A percentile compares a stretch with the other conserved stretches of the same genome.
Conservation (phyloP, 53 echinoderm and acorn worm species). For the Mesocentrotus franciscanus region DNA sequence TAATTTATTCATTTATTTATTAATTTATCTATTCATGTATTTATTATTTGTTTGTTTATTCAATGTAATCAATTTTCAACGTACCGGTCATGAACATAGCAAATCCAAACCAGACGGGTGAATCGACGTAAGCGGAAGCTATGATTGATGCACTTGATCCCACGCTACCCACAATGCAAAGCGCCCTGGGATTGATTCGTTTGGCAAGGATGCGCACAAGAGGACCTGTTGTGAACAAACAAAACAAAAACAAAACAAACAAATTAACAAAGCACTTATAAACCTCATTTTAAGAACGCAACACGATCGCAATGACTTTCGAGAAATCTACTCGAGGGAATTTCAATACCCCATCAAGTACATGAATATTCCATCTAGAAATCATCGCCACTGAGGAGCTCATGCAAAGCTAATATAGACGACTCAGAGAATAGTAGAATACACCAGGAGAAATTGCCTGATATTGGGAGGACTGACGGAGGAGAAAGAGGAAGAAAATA, state of each 20-base stretch:
- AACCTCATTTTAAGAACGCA: not conserved
- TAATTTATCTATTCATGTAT: not conserved
- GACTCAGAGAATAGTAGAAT: no score
- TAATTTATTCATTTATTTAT: not conserved
- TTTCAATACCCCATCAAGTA: no score
- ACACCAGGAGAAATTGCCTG: no score
- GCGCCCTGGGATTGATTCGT: not conserved
- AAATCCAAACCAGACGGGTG: conserved; percentile 40
- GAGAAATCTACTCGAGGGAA: no score
- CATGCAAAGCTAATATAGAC: no score
- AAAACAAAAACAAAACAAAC: not conserved
- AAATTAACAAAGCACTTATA: not conserved
- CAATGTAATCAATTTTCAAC: not conserved
- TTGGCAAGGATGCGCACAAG: conserved; percentile 1
- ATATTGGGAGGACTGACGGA: no score
- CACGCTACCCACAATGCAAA: conserved; percentile 26
- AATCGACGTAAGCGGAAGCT: not conserved
- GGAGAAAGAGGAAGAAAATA: no score
- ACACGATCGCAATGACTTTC: no score
- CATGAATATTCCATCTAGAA: no score
- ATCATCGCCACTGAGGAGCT: no score
- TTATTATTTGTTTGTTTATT: not conserved
- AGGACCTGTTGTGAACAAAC: not conserved
- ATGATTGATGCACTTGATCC: not conserved
- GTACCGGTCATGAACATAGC: conserved; percentile 42